These are phyloP conservation scores for Isaurus tuberculatus DNA, from an alignment of 92 coral and sea anemone species.

Conservation along the genomic window DNA sequence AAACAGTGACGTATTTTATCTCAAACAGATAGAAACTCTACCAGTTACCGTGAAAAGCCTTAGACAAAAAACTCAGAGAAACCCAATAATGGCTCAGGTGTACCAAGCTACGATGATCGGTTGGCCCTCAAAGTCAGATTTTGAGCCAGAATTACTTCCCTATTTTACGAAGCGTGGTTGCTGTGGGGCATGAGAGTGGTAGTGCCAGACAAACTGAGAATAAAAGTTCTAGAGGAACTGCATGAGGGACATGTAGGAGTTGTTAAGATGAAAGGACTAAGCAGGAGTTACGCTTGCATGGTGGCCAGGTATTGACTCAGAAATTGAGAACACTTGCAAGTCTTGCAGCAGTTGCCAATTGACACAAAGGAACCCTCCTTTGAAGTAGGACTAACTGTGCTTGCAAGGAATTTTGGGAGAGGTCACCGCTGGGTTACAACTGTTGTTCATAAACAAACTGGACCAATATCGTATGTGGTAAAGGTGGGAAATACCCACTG, in stretches of 20 bases:
- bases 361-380: not conserved
- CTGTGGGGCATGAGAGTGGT: constrained; percentile 43
- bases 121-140: constrained; percentile 37
- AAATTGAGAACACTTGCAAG: not conserved
- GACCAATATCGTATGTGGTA: not conserved
- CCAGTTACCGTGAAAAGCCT: constrained; percentile 39
- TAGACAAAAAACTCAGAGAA: constrained; percentile 21
- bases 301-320: too few species aligned
- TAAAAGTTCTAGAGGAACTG: constrained; percentile 9
- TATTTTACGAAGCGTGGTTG: constrained; percentile 41
- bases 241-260: constrained; percentile 5
- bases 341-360: not conserved
- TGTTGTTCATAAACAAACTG: constrained; percentile 24
- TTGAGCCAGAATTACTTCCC: constrained; percentile 27
- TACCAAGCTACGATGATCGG: constrained; percentile 46
- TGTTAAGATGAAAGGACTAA: not conserved
- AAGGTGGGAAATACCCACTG: not conserved
- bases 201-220: constrained; percentile 29
- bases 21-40: constrained; percentile 46
- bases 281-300: not conserved
- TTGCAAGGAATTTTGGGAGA: not conserved
- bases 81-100: constrained; percentile 35
- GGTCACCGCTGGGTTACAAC: not conserved
- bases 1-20: too few species aligned
- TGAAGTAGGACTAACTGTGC: not conserved